phyloP scores from a whole-genome alignment of 2,797 vertebrate genomes.

The Sebastes nivosus region DNA sequence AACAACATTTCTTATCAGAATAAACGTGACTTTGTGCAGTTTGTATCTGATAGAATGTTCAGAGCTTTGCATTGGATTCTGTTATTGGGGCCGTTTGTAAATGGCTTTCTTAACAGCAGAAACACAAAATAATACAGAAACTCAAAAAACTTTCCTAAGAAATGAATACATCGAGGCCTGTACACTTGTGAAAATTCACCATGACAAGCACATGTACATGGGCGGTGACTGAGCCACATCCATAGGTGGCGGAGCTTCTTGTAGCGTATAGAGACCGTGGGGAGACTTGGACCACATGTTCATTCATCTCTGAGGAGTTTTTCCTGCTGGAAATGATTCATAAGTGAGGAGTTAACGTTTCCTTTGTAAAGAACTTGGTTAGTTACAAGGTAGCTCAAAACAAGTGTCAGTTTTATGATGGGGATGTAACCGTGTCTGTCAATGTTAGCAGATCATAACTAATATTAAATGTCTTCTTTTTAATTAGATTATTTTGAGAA shows the following conservation, averaged over 20 bases:
- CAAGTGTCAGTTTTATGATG: not conserved
- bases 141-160: too few relatives aligned
- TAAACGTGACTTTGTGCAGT: too few relatives aligned
- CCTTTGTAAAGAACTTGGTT: not conserved
- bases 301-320: not conserved
- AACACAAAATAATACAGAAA: too few relatives aligned
- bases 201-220: not conserved
- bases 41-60: too few relatives aligned
- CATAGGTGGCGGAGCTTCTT: not conserved
- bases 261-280: not conserved
- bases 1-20: too few relatives aligned
- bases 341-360: not conserved
- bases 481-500: not conserved
- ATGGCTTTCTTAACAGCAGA: too few relatives aligned
- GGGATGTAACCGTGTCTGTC: not conserved
- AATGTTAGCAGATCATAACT: not conserved
- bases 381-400: not conserved
- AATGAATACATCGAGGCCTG: not conserved
- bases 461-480: not conserved
- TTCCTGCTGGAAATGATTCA: not conserved
- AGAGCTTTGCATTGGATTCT: too few relatives aligned
- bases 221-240: not conserved
- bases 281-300: not conserved
- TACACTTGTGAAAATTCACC: not conserved
- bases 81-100: too few relatives aligned